Base-by-base conservation (phyloP, 2,797 vertebrate genomes). In the Darevskia mixta region DNA sequence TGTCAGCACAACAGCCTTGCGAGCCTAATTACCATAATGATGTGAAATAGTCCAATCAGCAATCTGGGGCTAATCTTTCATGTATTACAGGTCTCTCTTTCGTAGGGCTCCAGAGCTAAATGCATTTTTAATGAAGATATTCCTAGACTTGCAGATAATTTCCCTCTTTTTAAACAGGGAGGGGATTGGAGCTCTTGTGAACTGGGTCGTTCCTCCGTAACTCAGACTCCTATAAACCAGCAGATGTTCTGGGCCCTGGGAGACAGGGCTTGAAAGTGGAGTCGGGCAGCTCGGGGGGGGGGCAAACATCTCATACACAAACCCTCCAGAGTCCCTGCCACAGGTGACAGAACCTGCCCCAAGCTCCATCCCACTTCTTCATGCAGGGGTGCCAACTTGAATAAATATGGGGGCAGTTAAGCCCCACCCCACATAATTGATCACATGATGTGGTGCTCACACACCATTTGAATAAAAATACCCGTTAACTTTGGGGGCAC, bases 61-160 rank as follows among this genome's bases (percentile, higher is more conserved):
- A 97, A 96, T 97, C 97, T 96, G 96, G 95, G 96, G 96, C 97
- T 97, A 97, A 97, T 97, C 97, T 97, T 97, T 97, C 97, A 97
- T 97, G 97, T 97, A 97, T 97, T 97, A 97, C 96, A 97, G 97
- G 97, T 97, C 96, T 97, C 93, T 96, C 90, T 95, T 96, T 97
- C 71, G 0, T 93, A 94, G 94, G 89, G 93, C 93, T 96, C 94
- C 92, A 94, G 94, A 94, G 96, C 95, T 96, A 96, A 97, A 97
- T 97, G 96, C 96, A 97, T 97, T 97, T 97, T 97, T 97, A 97
- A 97, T 97, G 96, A 97, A 97, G 97, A 97, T 97, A 96, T 97
- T 97, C 92, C 95, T 94, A 96, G 92, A 95, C 95, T 87, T 87
- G 86, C 94, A 95, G 97, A 97, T 96, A 96, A 96, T 97, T 96